Evolutionary conservation across 2,888 invertebrate genomes (phyloP).

Genomic region (Nudaria mundana): DNA sequence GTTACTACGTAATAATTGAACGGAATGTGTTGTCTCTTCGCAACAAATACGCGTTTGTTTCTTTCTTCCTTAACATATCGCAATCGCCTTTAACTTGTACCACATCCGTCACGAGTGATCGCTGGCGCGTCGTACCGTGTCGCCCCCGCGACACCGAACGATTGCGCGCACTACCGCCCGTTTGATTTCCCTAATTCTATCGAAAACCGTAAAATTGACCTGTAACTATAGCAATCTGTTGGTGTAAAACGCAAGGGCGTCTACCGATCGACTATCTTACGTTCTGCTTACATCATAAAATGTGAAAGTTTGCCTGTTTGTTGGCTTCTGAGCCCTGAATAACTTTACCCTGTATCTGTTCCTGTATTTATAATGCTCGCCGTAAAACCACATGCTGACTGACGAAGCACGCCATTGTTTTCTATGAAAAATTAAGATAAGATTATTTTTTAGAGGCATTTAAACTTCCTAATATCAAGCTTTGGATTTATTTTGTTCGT

Average conservation of each 20-base stretch:
- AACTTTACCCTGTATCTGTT: too few species aligned
- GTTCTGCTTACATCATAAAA: not conserved
- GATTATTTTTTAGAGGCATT: too few species aligned
- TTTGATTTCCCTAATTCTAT: constrained; percentile 41
- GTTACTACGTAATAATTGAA: too few species aligned
- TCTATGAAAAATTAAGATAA: too few species aligned
- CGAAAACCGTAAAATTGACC: constrained; percentile 42
- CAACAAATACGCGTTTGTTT: too few species aligned
- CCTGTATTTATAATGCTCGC: too few species aligned
- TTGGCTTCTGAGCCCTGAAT: too few species aligned
- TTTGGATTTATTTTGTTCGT: too few species aligned
- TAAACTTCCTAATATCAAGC: not conserved
- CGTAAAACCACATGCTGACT: too few species aligned
- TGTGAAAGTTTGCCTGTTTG: not conserved
- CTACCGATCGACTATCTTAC: not conserved
- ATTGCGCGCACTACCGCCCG: constrained; percentile 31
- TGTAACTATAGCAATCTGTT: constrained; percentile 22
- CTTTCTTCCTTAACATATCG: too few species aligned
- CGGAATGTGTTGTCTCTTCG: too few species aligned
- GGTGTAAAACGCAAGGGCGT: not conserved
- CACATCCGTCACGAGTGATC: constrained; percentile 47
- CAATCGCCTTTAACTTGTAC: constrained; percentile 1
- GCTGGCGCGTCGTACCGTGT: constrained; percentile 47
- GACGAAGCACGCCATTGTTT: too few species aligned
- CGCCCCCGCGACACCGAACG: constrained; percentile 47